These are phyloP conservation scores for Eurytoma californica DNA, from an alignment of 2,888 invertebrate species.

Conservation along the genomic window DNA sequence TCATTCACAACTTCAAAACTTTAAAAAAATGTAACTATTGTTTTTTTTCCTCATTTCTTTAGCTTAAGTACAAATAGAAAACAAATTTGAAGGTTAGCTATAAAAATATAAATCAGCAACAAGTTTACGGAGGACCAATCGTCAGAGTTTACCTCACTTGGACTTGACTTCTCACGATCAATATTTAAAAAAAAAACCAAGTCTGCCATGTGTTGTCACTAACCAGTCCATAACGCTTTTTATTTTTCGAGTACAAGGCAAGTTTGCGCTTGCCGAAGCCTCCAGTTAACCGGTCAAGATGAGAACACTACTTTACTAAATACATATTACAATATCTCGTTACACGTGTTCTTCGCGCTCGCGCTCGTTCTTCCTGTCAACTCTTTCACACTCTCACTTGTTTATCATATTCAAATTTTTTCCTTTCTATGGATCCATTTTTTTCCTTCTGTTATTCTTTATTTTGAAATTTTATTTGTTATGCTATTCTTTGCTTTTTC, in stretches of 20 bases:
- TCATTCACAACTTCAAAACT: slow-evolving; percentile 35
- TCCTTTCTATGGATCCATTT: background rate
- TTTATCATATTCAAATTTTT: slow-evolving; percentile 12
- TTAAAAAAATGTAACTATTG: slow-evolving; percentile 34
- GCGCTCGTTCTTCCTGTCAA: background rate
- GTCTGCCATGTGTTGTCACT: slow-evolving; percentile 30
- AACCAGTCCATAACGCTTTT: slow-evolving; percentile 32
- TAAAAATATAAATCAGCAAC: slow-evolving; percentile 51
- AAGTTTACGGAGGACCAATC: slow-evolving; percentile 36
- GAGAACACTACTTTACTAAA: slow-evolving; percentile 45
- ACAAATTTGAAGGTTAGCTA: slow-evolving; percentile 34
- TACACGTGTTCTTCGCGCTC: slow-evolving; percentile 20
- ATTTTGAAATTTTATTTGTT: slow-evolving; percentile 1
- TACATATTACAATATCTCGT: slow-evolving; percentile 38
- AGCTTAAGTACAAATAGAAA: slow-evolving; percentile 61
- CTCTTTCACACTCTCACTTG: slow-evolving; percentile 6
- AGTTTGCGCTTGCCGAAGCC: slow-evolving; percentile 7
- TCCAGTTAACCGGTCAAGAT: slow-evolving; percentile 35
- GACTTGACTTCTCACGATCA: slow-evolving; percentile 36
- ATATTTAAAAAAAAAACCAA: slow-evolving; percentile 53
- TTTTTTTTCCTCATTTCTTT: slow-evolving; percentile 53
- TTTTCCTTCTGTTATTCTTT: slow-evolving; percentile 14
- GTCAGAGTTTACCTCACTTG: slow-evolving; percentile 34
- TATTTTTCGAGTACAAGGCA: slow-evolving; percentile 8
- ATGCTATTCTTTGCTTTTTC: slow-evolving; percentile 7